phyloP scores from a whole-genome alignment of 2,888 invertebrate genomes.

The Chelonus formosanus region DNA sequence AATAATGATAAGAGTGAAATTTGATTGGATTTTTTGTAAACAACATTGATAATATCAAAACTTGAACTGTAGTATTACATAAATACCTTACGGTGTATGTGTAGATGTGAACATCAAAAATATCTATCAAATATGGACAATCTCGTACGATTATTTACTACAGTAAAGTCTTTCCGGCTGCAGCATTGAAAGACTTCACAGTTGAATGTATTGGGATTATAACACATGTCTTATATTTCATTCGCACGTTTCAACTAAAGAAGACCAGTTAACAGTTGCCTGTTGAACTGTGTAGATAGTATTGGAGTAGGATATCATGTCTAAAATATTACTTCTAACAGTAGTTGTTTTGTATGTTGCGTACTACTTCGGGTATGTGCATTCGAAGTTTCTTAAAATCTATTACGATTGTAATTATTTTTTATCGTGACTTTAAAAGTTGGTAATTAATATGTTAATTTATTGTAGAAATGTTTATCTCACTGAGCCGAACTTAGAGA shows the following conservation, averaged over 20 bases:
- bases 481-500: conserved; percentile 23
- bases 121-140: background rate
- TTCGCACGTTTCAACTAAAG: background rate
- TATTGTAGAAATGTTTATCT: background rate
- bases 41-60: no score
- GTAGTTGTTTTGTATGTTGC: background rate
- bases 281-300: background rate
- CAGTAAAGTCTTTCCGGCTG: background rate
- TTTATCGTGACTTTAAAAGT: background rate
- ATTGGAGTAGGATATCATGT: background rate
- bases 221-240: background rate
- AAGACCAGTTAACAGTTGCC: conserved; percentile 4
- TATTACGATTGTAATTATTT: background rate
- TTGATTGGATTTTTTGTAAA: no score
- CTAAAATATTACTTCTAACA: background rate
- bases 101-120: background rate
- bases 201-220: background rate
- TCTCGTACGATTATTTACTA: background rate
- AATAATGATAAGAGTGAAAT: no score
- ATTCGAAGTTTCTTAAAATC: conserved; percentile 8
- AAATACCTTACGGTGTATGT: background rate
- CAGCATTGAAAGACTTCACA: background rate
- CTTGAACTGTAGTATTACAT: no score
- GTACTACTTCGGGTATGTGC: conserved; percentile 3
- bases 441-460: background rate